Evolutionary conservation across 2,113 vertebrate genomes (phyloP).

Genomic region (Chelonoidis abingdonii): DNA sequence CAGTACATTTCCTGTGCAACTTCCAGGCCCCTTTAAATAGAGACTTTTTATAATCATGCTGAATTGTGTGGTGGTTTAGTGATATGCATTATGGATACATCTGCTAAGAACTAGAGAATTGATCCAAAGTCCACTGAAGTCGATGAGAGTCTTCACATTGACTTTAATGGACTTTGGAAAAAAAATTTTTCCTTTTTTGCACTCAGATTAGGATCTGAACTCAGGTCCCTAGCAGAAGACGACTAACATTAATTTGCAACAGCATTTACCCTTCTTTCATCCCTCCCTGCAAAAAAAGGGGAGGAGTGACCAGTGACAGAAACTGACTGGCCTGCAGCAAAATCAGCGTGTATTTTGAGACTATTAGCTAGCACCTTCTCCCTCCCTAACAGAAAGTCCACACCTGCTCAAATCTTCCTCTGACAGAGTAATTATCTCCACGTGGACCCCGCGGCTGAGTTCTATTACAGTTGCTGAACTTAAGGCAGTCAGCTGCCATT

Average conservation of each 20-base stretch:
- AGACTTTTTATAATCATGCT: neutral
- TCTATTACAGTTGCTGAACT: neutral
- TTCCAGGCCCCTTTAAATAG: neutral
- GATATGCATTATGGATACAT: neutral
- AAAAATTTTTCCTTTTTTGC: too few relatives aligned
- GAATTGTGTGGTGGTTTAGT: fast-evolving
- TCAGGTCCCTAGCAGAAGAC: neutral
- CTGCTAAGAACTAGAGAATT: neutral
- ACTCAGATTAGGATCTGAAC: neutral
- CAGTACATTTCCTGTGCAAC: neutral
- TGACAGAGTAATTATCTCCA: neutral
- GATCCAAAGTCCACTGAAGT: neutral
- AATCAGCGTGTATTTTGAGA: neutral
- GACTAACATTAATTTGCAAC: neutral
- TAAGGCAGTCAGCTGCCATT: neutral
- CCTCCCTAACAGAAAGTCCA: neutral
- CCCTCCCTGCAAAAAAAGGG: neutral
- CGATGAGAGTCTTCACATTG: neutral
- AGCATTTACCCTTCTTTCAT: neutral
- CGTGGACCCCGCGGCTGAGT: neutral
- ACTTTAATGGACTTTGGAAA: neutral
- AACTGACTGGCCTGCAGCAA: neutral
- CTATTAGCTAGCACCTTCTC: neutral
- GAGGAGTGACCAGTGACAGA: neutral
- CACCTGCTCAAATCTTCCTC: neutral